Percentiles rank a stretch among this genome's conserved stretches.
Conservation (phyloP, 2,797 vertebrate genomes). For the Semotilus atromaculatus region DNA sequence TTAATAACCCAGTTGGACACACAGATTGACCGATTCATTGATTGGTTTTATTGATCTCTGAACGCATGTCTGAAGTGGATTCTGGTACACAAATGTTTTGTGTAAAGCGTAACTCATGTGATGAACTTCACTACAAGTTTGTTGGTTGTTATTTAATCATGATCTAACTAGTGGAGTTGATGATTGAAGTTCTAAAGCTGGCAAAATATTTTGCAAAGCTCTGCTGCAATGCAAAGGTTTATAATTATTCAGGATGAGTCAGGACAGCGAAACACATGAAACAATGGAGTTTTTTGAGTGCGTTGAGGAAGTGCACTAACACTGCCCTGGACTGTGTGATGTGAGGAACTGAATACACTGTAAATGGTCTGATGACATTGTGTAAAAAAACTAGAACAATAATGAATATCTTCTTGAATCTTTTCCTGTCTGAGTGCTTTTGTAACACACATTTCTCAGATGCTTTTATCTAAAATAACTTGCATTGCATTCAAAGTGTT, state of each 20-base stretch:
- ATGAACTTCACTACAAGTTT: background rate
- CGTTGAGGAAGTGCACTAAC: background rate
- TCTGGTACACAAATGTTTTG: background rate
- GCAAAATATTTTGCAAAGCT: too few relatives aligned
- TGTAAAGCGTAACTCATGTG: background rate
- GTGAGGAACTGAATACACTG: background rate
- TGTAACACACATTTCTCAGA: background rate
- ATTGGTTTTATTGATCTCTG: background rate
- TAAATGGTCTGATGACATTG: background rate
- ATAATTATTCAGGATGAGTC: background rate
- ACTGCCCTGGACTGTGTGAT: rapidly evolving
- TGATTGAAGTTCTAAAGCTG: background rate
- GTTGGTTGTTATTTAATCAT: background rate
- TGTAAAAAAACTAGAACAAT: too few relatives aligned
- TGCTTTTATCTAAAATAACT: too few relatives aligned
- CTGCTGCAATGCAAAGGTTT: background rate
- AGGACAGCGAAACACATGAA: background rate
- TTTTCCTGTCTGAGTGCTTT: background rate
- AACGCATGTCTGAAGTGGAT: background rate
- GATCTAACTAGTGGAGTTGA: background rate
- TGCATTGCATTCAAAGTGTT: too few relatives aligned
- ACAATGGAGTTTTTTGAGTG: too few relatives aligned
- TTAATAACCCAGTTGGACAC: too few relatives aligned
- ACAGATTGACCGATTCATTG: too few relatives aligned
- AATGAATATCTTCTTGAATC: background rate